Percentiles rank a stretch among this genome's conserved stretches.
phyloP scores from a whole-genome alignment of 2,797 vertebrate genomes.

The Sebastes taczanowskii region DNA sequence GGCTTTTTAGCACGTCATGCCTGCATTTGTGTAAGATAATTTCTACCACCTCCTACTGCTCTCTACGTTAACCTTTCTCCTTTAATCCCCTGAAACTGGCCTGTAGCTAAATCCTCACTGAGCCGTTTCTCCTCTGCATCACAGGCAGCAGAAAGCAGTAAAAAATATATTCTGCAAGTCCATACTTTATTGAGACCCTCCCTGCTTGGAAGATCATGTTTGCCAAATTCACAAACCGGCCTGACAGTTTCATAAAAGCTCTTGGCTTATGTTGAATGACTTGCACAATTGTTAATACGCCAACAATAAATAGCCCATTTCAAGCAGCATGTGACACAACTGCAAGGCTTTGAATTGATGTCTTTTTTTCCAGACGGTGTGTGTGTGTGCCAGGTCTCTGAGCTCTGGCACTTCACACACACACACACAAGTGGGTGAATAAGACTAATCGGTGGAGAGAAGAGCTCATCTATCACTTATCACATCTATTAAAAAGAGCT shows the following conservation, averaged over 20 bases:
- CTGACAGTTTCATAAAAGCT: not conserved
- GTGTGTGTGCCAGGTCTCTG: not conserved
- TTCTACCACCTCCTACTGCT: not conserved
- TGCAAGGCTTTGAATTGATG: not conserved
- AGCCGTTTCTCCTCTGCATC: not conserved
- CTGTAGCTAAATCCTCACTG: conserved; percentile 6
- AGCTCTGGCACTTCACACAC: not conserved
- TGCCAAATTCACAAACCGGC: not conserved
- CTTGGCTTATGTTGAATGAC: not conserved
- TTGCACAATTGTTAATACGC: not conserved
- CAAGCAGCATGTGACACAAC: not conserved
- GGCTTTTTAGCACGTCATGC: not conserved
- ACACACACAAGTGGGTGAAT: no score
- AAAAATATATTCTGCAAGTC: not conserved
- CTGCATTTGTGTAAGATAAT: not conserved
- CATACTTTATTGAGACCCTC: not conserved
- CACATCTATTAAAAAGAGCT: not conserved
- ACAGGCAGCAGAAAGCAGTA: not conserved
- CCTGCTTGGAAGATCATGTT: not conserved
- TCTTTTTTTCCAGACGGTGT: not conserved
- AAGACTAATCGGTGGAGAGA: no score
- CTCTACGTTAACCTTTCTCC: not conserved
- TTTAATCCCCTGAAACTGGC: not conserved
- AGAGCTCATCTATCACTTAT: no score
- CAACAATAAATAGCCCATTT: not conserved